Conservation (phyloP, 2,797 vertebrate genomes). For the Acipenser ruthenus region DNA sequence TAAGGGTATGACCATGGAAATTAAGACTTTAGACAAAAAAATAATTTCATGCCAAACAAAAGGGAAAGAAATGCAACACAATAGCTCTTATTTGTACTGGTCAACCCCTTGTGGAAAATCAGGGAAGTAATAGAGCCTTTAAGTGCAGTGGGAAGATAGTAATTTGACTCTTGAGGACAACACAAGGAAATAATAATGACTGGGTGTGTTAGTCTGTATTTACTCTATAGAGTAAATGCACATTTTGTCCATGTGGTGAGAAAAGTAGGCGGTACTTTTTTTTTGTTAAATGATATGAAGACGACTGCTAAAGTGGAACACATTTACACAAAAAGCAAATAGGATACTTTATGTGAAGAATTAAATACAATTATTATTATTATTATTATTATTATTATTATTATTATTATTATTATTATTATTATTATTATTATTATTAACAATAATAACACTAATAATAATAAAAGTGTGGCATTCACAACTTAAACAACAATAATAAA, state of each 20-base stretch:
- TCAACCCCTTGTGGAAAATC: neutral
- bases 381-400: no score
- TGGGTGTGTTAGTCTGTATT: neutral
- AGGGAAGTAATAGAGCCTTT: constrained; percentile 9
- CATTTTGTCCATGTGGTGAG: neutral
- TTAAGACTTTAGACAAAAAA: neutral
- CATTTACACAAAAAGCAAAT: no score
- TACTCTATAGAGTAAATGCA: neutral
- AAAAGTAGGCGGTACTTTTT: neutral
- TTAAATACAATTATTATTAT: no score
- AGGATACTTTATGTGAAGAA: no score
- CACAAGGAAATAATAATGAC: constrained; percentile 10
- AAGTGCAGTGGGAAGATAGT: neutral
- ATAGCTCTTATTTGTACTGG: neutral
- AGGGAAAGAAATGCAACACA: neutral
- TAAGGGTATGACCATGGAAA: neutral
- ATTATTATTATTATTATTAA: no score
- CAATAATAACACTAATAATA: no score
- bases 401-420: no score
- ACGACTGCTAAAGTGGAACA: no score
- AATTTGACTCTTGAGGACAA: neutral
- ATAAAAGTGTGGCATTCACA: no score
- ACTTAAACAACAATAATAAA: no score
- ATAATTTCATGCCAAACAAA: neutral
- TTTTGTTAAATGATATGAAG: no score